Conservation (phyloP, 1,140 invertebrate species). For the Tenebrio molitor region DNA sequence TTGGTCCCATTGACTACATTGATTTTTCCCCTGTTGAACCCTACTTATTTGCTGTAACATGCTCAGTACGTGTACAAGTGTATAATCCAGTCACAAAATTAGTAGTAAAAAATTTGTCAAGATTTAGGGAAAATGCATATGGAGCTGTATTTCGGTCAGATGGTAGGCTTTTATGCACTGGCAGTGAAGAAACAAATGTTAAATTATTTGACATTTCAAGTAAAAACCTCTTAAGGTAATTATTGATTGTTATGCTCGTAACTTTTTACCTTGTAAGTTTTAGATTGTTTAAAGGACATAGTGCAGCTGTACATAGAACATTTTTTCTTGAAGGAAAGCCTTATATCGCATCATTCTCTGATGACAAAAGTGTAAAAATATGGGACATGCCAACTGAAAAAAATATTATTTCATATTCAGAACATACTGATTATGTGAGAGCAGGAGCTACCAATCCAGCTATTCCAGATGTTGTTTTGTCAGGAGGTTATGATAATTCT, state of each 20-base stretch:
- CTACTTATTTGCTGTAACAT: slow-evolving; percentile 91
- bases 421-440: slow-evolving; percentile 87
- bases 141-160: slow-evolving; percentile 89
- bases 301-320: slow-evolving; percentile 81
- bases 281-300: slow-evolving; percentile 76
- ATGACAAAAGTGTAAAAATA: slow-evolving; percentile 90
- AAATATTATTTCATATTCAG: slow-evolving; percentile 74
- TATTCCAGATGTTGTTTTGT: slow-evolving; percentile 82
- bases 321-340: slow-evolving; percentile 85
- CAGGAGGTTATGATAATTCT: slow-evolving; percentile 94
- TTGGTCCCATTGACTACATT: slow-evolving; percentile 90
- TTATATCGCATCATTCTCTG: slow-evolving; percentile 90
- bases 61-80: slow-evolving; percentile 91
- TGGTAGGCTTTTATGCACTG: slow-evolving; percentile 87
- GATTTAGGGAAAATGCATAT: slow-evolving; percentile 89
- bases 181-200: slow-evolving; percentile 89
- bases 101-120: slow-evolving; percentile 86
- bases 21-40: slow-evolving; percentile 91
- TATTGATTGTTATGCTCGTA: slow-evolving; percentile 52
- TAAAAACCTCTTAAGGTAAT: slow-evolving; percentile 76
- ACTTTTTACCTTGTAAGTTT: slow-evolving; percentile 22
- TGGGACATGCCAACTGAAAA: slow-evolving; percentile 94
- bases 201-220: slow-evolving; percentile 90
- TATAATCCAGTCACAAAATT: slow-evolving; percentile 91
- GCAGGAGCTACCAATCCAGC: slow-evolving; percentile 84